phyloP scores from a whole-genome alignment of 35 echinoderm and acorn worm genomes.

The Antedon bifida region DNA sequence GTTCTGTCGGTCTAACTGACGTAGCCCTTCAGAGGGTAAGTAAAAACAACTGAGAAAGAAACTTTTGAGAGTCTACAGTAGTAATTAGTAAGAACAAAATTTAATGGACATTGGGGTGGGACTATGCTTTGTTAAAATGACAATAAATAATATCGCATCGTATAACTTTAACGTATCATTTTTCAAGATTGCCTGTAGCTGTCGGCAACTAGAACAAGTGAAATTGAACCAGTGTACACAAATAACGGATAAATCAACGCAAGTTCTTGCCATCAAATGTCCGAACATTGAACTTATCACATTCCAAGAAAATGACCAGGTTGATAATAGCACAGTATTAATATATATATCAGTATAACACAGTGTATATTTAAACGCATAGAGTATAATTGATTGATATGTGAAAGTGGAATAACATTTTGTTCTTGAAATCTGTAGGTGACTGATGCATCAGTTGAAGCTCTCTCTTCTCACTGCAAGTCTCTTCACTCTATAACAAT shows the following conservation, averaged over 20 bases:
- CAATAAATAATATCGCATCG: no score
- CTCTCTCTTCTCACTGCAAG: not conserved
- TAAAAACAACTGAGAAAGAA: no score
- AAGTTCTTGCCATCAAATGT: not conserved
- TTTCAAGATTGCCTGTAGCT: not conserved
- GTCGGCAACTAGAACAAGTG: not conserved
- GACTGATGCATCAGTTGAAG: not conserved
- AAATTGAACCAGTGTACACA: not conserved
- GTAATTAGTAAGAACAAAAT: no score
- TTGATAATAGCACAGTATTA: not conserved
- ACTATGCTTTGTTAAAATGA: no score
- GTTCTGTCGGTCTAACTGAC: not conserved
- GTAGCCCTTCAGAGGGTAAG: not conserved
- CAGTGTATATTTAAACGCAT: not conserved
- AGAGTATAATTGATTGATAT: no score
- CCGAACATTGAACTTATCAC: not conserved
- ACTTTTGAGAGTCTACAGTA: no score
- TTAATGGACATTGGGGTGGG: no score
- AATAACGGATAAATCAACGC: not conserved
- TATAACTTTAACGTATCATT: no score
- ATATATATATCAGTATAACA: not conserved
- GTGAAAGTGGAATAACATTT: not conserved
- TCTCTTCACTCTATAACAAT: not conserved
- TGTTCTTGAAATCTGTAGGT: not conserved
- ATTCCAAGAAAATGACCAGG: not conserved